Percentiles rank a stretch among this genome's conserved stretches.
phyloP scores from a whole-genome alignment of 2,797 vertebrate species.

The Geotrypetes seraphini region DNA sequence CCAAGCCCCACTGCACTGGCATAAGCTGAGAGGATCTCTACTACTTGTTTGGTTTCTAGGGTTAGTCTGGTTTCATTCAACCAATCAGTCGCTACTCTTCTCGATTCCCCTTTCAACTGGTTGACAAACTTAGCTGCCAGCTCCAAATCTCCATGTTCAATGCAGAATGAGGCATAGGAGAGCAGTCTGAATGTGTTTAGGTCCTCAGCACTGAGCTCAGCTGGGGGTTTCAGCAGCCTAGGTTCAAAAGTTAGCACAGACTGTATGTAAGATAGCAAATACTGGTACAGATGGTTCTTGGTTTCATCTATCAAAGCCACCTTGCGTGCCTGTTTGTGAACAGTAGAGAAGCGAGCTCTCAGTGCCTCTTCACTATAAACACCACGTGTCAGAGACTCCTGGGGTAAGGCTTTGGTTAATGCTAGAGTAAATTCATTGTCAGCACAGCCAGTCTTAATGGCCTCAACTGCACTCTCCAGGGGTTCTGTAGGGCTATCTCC shows the following conservation, averaged over 20 bases:
- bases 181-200: slow-evolving; percentile 83
- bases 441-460: slow-evolving; percentile 60
- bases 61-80: slow-evolving; percentile 81
- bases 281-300: slow-evolving; percentile 88
- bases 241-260: slow-evolving; percentile 76
- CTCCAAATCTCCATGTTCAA: slow-evolving; percentile 91
- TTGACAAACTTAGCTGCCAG: slow-evolving; percentile 90
- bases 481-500: slow-evolving; percentile 63
- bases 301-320: slow-evolving; percentile 89
- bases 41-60: slow-evolving; percentile 83
- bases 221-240: slow-evolving; percentile 66
- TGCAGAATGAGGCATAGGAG: slow-evolving; percentile 81
- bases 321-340: slow-evolving; percentile 73
- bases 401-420: slow-evolving; percentile 68
- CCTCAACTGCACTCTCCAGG: slow-evolving; percentile 60
- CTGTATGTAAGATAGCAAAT: slow-evolving; percentile 90
- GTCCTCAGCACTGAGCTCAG: slow-evolving; percentile 64
- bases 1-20: slow-evolving; percentile 87
- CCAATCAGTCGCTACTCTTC: slow-evolving; percentile 88
- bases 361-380: slow-evolving; percentile 88
- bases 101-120: slow-evolving; percentile 81
- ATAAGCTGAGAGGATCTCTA: slow-evolving; percentile 79
- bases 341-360: slow-evolving; percentile 67
- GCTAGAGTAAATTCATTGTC: slow-evolving; percentile 74
- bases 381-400: slow-evolving; percentile 73